Percentiles rank a stretch among this genome's conserved stretches.
Evolutionary conservation across 2,797 vertebrate genomes (phyloP).

Genomic region (Sphenopsis melanotis): DNA sequence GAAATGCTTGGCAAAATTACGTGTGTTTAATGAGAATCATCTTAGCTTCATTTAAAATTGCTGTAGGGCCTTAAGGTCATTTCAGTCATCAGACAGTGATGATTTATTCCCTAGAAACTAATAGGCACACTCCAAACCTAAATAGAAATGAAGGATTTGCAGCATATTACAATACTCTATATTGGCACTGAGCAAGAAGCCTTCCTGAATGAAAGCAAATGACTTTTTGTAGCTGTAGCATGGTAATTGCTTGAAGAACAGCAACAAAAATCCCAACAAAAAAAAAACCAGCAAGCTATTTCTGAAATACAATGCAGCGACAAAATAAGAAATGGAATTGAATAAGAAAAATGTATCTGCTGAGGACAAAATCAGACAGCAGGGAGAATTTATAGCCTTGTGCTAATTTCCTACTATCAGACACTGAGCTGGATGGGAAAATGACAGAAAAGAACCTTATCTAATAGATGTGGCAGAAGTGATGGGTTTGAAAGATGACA

Average conservation of each 20-base stretch:
- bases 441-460: neutral
- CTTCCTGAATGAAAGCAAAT: neutral
- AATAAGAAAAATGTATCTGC: neutral
- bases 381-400: slow-evolving; percentile 16
- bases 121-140: neutral
- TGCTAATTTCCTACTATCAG: neutral
- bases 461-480: neutral
- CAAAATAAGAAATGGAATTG: neutral
- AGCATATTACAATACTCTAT: neutral
- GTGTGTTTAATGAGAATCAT: neutral
- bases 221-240: neutral
- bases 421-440: neutral
- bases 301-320: neutral
- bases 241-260: neutral
- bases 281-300: neutral
- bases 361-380: neutral
- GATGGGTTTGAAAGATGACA: neutral
- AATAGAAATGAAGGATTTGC: slow-evolving; percentile 26
- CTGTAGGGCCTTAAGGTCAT: neutral
- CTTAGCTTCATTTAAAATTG: neutral
- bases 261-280: neutral
- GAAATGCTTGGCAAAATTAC: neutral
- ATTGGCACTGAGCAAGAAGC: neutral
- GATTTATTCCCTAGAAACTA: slow-evolving; percentile 36
- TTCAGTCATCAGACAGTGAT: neutral